Percentiles rank a stretch among this genome's conserved stretches.
Conservation (phyloP, 2,888 invertebrate species). For the Kryphioiulus occultus region DNA sequence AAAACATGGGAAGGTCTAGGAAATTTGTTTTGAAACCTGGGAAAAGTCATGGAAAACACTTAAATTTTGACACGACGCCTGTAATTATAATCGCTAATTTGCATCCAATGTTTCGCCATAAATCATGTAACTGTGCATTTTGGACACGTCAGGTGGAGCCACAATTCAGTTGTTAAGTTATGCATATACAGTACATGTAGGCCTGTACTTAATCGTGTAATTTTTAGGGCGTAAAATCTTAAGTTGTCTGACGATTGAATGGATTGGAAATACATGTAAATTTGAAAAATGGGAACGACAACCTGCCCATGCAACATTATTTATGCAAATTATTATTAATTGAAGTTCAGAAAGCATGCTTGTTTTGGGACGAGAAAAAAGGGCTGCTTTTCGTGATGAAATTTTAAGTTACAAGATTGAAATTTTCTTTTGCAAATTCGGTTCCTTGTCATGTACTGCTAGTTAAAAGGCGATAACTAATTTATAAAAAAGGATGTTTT, state of each 20-base stretch:
- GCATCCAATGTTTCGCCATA: too few relatives aligned
- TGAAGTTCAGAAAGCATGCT: background rate
- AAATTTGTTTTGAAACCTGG: too few relatives aligned
- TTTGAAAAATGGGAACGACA: background rate
- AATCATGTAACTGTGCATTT: too few relatives aligned
- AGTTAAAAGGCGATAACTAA: too few relatives aligned
- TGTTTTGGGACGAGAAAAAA: background rate
- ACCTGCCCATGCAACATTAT: background rate
- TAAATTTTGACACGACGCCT: too few relatives aligned
- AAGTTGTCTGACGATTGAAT: background rate
- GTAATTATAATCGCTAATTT: too few relatives aligned
- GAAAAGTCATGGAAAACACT: too few relatives aligned
- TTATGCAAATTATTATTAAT: conserved; percentile 12
- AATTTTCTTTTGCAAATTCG: background rate
- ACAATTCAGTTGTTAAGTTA: background rate
- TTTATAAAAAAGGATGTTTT: too few relatives aligned
- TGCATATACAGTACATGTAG: too few relatives aligned
- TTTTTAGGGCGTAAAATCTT: conserved; percentile 12
- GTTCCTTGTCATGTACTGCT: background rate
- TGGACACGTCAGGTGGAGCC: background rate
- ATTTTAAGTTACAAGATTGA: background rate
- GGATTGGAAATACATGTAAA: background rate
- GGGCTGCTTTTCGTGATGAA: background rate
- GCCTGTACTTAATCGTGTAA: background rate
- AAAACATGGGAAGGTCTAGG: too few relatives aligned